These are phyloP conservation scores for Prionailurus bengalensis DNA, from an alignment of 2,113 vertebrate genomes.

Conservation along the genomic window DNA sequence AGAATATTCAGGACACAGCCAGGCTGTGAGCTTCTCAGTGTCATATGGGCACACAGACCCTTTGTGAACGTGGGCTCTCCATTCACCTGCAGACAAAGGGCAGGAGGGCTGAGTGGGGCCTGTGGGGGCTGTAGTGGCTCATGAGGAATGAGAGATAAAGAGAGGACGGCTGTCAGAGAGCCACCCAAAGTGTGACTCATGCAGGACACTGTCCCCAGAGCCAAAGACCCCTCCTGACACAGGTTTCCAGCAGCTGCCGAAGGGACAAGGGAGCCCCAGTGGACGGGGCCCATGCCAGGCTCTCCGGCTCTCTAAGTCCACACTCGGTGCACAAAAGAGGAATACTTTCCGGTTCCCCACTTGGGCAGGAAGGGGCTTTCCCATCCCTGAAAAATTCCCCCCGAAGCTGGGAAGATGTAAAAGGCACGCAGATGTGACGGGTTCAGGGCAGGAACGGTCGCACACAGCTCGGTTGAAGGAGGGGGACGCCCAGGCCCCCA, in stretches of 20 bases:
- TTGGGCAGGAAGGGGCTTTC: conserved; percentile 23
- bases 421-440: not conserved
- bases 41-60: fast-evolving
- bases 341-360: not conserved
- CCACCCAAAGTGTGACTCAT: not conserved
- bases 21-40: not conserved
- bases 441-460: not conserved
- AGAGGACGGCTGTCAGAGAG: not conserved
- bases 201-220: not conserved
- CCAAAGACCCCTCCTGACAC: not conserved
- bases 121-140: not conserved
- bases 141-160: not conserved
- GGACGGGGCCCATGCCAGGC: not conserved
- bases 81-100: not conserved
- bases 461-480: not conserved
- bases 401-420: not conserved
- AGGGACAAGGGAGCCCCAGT: not conserved
- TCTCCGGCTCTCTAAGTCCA: not conserved
- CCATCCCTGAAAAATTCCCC: not conserved
- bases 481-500: not conserved
- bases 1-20: not conserved
- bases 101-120: not conserved
- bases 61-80: not conserved
- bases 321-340: not conserved
- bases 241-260: not conserved